Evolutionary conservation across 64 coral and sea anemone species (phyloP), one percentile per base, ranked within the genome.

Genomic region (Porites australiensis): DNA sequence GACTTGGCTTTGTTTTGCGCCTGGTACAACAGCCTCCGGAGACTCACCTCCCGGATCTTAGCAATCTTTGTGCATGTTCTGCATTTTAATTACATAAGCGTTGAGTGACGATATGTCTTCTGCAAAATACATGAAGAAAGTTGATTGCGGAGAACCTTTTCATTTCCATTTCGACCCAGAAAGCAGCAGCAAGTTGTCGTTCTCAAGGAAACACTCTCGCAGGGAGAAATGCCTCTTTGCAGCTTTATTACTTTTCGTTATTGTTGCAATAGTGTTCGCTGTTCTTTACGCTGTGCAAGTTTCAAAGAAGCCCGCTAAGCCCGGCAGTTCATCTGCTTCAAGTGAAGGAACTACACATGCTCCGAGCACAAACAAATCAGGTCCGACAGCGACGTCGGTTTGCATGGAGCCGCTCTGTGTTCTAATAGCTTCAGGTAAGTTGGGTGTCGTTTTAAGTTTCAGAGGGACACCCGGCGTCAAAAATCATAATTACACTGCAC

Each of bases 121-220:
- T 16, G 27, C 52, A 45, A 81, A 63, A 61, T 81, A 81, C 13
- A 10, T 44, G 1, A 81, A 62, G 22, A 81, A 81, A 45, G 12
- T 81, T 14, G 78, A 81, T 61, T 59, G 37, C 46, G 78, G 78
- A 5, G 78, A 81, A 14, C n/a, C 78, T 44, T 60, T 81, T 46
- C 54, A 63, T 55, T 45, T 81, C 37, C 54, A 63, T 55, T 45
- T 81, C 37, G 78, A 63, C 13, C 78, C 46, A 63, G 57, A 43
- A 23, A 16, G 7, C 9, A 44, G 48, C 2, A 76, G 73, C 73
- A 81, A 81, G 3, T 2, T 81, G 22, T 15, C 54, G 20, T 81
- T 81, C 15, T 4, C 78, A 15, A 81, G 57, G 55, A 81, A 21
- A 11, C 18, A 65, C 63, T 68, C 81, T 5, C 44, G 81, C 50